Conservation (phyloP, 1,140 invertebrate species). For the Drosophila ficusphila region DNA sequence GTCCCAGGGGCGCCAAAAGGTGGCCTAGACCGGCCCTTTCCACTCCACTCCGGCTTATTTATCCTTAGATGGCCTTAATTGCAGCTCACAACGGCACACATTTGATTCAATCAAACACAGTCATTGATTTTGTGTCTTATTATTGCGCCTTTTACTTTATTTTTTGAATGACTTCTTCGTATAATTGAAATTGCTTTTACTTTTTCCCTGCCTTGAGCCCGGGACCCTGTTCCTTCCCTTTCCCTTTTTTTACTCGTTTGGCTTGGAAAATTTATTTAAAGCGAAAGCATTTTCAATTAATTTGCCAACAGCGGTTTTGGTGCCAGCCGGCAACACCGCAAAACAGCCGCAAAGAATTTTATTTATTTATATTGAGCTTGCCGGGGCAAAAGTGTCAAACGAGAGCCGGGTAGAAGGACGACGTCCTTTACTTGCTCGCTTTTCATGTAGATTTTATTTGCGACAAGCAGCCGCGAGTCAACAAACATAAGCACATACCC, state of each 20-base stretch:
- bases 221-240: slow-evolving; percentile 15
- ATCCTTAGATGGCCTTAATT: slow-evolving; percentile 71
- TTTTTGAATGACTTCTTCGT: slow-evolving; percentile 45
- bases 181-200: slow-evolving; percentile 73
- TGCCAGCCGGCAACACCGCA: slow-evolving; percentile 38
- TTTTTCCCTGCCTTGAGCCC: slow-evolving; percentile 1
- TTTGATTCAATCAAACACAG: slow-evolving; percentile 76
- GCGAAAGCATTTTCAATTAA: slow-evolving; percentile 72
- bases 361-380: slow-evolving; percentile 74
- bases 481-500: slow-evolving; percentile 60
- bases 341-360: slow-evolving; percentile 75
- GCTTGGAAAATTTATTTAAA: slow-evolving; percentile 53
- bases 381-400: slow-evolving; percentile 71
- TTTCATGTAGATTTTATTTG: slow-evolving; percentile 81
- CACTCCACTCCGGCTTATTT: slow-evolving; percentile 37
- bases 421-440: slow-evolving; percentile 28
- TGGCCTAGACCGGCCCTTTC: slow-evolving; percentile 3
- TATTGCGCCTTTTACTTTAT: slow-evolving; percentile 14
- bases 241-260: background rate
- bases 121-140: slow-evolving; percentile 61
- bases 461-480: slow-evolving; percentile 74
- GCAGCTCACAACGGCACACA: slow-evolving; percentile 57
- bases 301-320: slow-evolving; percentile 53
- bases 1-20: slow-evolving; percentile 8
- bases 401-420: slow-evolving; percentile 18